Evolutionary conservation across 2,888 invertebrate species (phyloP).

Genomic region (Venustoraphidia nigricollis): DNA sequence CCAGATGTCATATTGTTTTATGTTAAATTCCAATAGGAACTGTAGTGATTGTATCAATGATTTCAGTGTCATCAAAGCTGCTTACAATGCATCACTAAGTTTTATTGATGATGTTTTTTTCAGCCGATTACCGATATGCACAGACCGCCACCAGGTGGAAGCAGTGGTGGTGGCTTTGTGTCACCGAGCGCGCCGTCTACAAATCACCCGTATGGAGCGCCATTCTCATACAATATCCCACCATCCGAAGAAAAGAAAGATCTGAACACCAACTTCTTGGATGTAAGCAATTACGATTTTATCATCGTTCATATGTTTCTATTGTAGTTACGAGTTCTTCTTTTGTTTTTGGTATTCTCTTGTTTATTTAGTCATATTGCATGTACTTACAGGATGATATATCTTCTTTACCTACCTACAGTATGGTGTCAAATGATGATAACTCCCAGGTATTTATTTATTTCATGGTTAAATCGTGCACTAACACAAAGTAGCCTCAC

Average conservation of each 20-base stretch:
- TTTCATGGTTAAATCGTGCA: too few species aligned
- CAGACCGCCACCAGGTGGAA: too few species aligned
- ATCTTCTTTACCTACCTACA: constrained; percentile 41
- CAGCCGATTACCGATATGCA: too few species aligned
- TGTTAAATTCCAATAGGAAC: too few species aligned
- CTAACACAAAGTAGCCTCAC: too few species aligned
- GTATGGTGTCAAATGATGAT: constrained; percentile 56
- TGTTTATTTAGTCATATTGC: constrained; percentile 16
- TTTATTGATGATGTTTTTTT: too few species aligned
- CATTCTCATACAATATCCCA: constrained; percentile 54
- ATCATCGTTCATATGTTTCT: constrained; percentile 27
- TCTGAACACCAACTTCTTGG: constrained; percentile 44
- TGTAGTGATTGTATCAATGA: too few species aligned
- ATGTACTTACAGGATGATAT: constrained; percentile 41
- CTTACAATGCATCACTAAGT: too few species aligned
- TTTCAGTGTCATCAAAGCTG: too few species aligned
- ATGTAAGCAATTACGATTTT: constrained; percentile 24
- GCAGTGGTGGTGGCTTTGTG: constrained; percentile 4
- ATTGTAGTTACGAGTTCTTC: constrained; percentile 17
- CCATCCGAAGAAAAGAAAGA: constrained; percentile 44
- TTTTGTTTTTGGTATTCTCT: background rate
- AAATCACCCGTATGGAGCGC: constrained; percentile 22
- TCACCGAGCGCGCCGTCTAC: constrained; percentile 17
- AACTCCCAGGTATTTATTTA: constrained; percentile 47
- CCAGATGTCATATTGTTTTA: too few species aligned